Conservation (phyloP, 2,888 invertebrate species). For the Acanthacorydalis orientalis region DNA sequence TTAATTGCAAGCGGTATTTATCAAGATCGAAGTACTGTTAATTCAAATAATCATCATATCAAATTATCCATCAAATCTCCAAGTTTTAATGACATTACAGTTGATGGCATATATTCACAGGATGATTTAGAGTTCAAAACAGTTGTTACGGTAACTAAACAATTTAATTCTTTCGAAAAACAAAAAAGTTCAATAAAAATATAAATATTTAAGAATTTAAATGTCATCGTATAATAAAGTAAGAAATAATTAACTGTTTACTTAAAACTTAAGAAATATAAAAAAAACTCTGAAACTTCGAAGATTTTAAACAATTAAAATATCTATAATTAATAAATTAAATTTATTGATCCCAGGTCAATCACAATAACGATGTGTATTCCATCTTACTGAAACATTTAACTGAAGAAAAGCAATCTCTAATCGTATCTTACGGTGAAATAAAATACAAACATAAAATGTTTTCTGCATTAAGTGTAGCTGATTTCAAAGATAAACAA, state of each 20-base stretch:
- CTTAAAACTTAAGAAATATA: no score
- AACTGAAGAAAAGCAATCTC: slow-evolving; percentile 32
- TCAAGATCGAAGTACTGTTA: slow-evolving; percentile 51
- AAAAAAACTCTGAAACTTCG: no score
- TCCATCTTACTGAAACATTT: slow-evolving; percentile 46
- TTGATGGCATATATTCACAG: slow-evolving; percentile 47
- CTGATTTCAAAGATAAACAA: slow-evolving; percentile 47
- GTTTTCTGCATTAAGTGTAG: slow-evolving; percentile 47
- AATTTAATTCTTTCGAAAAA: no score
- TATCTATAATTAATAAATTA: not conserved
- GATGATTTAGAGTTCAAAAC: slow-evolving; percentile 50
- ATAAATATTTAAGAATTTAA: no score
- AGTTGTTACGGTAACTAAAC: slow-evolving; percentile 39
- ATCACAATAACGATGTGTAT: slow-evolving; percentile 49
- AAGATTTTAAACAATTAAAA: slow-evolving; percentile 12
- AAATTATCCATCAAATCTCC: slow-evolving; percentile 56
- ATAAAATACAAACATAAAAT: slow-evolving; percentile 46
- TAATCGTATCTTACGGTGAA: slow-evolving; percentile 46
- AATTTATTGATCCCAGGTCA: slow-evolving; percentile 27
- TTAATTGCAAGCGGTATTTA: slow-evolving; percentile 54
- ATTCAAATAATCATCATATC: slow-evolving; percentile 44
- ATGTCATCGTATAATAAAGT: no score
- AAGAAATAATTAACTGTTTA: no score
- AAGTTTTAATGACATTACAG: slow-evolving; percentile 50
- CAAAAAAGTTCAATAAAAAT: no score